Evolutionary conservation across 2,888 invertebrate genomes (phyloP).

Genomic region (Agrenia bidenticulata): DNA sequence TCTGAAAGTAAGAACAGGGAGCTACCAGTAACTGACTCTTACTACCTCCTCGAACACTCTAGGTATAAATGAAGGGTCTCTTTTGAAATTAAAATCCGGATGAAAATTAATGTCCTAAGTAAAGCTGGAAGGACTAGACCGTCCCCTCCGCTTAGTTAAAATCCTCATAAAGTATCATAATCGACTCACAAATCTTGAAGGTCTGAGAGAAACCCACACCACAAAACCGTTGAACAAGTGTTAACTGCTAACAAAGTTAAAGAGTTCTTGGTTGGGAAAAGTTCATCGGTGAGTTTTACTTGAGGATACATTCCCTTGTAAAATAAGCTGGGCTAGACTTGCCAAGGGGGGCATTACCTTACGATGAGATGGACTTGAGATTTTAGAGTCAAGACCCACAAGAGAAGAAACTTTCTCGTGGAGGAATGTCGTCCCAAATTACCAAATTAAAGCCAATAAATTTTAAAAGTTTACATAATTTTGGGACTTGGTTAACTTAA

Average conservation of each 20-base stretch:
- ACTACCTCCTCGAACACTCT: no score
- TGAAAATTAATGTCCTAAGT: slow-evolving; percentile 11
- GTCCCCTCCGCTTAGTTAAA: slow-evolving; percentile 6
- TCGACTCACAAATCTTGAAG: slow-evolving; percentile 33
- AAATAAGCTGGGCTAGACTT: background rate
- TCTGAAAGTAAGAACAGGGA: no score
- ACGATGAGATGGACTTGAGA: background rate
- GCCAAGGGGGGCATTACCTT: background rate
- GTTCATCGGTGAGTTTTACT: no score
- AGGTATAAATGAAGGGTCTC: no score
- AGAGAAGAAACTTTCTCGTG: background rate
- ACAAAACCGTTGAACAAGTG: slow-evolving; percentile 22
- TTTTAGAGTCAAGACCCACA: background rate
- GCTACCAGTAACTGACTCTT: no score
- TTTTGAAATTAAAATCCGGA: slow-evolving; percentile 15
- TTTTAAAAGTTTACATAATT: slow-evolving; percentile 10
- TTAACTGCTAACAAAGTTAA: slow-evolving; percentile 23
- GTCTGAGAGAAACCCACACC: slow-evolving; percentile 7
- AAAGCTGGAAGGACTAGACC: background rate
- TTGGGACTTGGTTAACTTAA: background rate
- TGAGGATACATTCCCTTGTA: no score
- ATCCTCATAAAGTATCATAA: slow-evolving; percentile 37
- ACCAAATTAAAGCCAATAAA: no score
- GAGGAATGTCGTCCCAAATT: background rate
- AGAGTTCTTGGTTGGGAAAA: background rate